Base-by-base conservation (phyloP, 1,140 invertebrate species). In the Chironomus striatipennis region DNA sequence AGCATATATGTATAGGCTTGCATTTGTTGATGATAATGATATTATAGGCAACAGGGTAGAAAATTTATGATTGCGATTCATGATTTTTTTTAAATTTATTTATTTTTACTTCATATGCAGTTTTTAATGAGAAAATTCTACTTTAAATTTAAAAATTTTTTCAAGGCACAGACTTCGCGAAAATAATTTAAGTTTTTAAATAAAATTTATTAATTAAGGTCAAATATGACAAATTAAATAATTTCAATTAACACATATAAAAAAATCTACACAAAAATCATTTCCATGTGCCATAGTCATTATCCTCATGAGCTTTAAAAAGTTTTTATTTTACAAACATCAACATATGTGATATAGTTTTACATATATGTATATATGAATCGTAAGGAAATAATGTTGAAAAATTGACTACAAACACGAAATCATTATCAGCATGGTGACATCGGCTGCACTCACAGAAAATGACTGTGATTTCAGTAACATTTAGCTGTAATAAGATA, bases 351-450 rank as follows among this genome's bases (percentile, higher is more conserved):
- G 47, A 15, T 34, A 5, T 34, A 34, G 24, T 34, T 34, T 34
- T 34, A 5, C 24, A n/a, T n/a, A n/a, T n/a, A n/a, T 34, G 24
- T 34, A 34, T n/a, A n/a, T n/a, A n/a, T n/a, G n/a, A n/a, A 5
- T 34, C 24, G 24, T 34, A 34, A 57, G 15, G 12, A 10, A 18
- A 20, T 18, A 67, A 18, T 70, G 9, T 15, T 70, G 65, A 70
- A 70, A 70, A 70, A 70, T 70, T 70, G 20, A 10, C 10, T 70
- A 17, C 65, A 70, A 70, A 20, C 65, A 70, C 65, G 65, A 70
- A 70, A 70, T 70, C 9, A 70, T 21, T 70, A 70, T 70, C 65
- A 21, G 65, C 20, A 21, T 21, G 17, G 65, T 70, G 65, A 70
- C 65, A 70, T 70, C 65, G 65, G 18, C 18, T 18, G 65, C 47